Base-by-base conservation (phyloP, 2,888 invertebrate genomes). In the Drosophila quasianomalipes region DNA sequence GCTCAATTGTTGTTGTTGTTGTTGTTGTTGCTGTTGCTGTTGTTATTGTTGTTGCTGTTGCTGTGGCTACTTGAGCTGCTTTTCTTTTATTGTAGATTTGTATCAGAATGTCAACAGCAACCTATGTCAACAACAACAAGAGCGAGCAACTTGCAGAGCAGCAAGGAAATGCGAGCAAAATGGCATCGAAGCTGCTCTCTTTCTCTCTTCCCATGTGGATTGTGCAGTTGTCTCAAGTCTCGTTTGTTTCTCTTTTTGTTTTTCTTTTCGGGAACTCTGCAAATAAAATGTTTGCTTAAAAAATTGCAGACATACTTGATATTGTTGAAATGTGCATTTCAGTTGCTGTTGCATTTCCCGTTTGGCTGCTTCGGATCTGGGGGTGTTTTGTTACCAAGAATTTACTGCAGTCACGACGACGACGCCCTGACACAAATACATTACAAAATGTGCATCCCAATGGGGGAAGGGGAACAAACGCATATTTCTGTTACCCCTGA, bases 371-470 rank as follows among this genome's bases (percentile, higher is more conserved):
- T 35, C 3, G 22, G 14, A 30, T 69, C 55, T 74, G 68, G 58
- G 58, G 64, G 68, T 68, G 73, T 78, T 76, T 81, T 76, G 70
- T 71, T 75, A 70, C 71, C 69, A 55, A 63, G 77, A 86, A 90
- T 90, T 90, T 86, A 90, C 85, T 83, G 88, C 88, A 86, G 85
- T 88, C 88, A 90, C 82, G 88, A 89, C 85, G 88, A 89, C 74
- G 79, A 52, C 62, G 74, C 54, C 72, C 63, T 77, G 87, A 84
- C 90, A 80, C 80, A 78, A 80, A 80, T 76, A 82, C 84, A 87
- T 76, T 76, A 78, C 67, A 73, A 77, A 86, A 71, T 71, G 55
- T 70, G 77, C 78, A 26, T 14, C 47, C 14, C 85, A 76, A 71
- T 0, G 59, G 55, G 60, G 31, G 54, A 39, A 1, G 16, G 1